Conservation (phyloP, 2,113 vertebrate species). For the Elephas maximus region DNA sequence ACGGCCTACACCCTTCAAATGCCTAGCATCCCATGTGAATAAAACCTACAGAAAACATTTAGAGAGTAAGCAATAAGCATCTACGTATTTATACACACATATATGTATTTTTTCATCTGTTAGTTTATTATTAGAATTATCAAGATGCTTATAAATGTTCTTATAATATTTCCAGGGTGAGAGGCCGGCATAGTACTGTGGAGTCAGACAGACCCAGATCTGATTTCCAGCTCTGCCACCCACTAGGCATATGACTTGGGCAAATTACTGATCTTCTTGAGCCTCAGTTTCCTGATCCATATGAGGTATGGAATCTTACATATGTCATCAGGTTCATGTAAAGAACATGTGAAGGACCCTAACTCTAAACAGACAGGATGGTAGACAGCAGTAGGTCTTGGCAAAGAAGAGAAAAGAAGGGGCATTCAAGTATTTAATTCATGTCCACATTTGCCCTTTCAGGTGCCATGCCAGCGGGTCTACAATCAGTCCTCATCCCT, state of each 20-base stretch:
- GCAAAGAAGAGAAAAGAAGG: neutral
- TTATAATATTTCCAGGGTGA: neutral
- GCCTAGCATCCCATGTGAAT: neutral
- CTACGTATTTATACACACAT: neutral
- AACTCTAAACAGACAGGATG: neutral
- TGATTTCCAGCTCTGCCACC: neutral
- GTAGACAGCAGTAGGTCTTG: neutral
- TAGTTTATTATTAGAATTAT: neutral
- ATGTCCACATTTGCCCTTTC: neutral
- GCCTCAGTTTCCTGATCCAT: neutral
- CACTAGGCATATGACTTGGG: neutral
- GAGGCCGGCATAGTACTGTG: neutral
- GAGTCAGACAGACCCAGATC: neutral
- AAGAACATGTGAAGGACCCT: neutral
- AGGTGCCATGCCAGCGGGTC: neutral
- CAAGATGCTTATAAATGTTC: neutral
- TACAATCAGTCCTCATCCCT: neutral
- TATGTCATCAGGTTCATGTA: neutral
- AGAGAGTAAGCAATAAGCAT: neutral
- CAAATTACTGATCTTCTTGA: neutral
- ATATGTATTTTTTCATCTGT: neutral
- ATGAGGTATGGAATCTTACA: neutral
- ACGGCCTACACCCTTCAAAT: neutral
- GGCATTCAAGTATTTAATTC: neutral
- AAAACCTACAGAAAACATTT: neutral